Base-by-base conservation (phyloP, 1,140 invertebrate species). In the Drosophila orosa region DNA sequence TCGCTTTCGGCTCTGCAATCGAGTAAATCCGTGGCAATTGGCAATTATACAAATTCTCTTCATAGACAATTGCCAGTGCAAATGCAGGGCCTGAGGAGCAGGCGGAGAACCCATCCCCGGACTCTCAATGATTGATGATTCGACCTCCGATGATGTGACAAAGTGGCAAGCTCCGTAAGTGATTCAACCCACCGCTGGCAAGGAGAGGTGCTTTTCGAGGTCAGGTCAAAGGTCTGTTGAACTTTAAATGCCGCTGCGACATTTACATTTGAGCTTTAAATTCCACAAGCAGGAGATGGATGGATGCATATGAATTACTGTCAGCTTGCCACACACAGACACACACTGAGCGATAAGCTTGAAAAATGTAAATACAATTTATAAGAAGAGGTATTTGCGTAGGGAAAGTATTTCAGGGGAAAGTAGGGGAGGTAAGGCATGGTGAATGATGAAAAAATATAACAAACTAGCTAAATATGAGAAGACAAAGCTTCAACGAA, bases 1-100 rank as follows among this genome's bases (percentile, higher is more conserved):
- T 57, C 45, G 56, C 65, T 62, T 31, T 45, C 59, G 78, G 57
- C 72, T 65, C 78, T 78, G 82, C 83, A 83, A 87, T 87, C 76
- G 84, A 80, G 68, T 78, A 87, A 84, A 87, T 89, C 80, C 84
- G 84, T 78, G 65, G 76, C 85, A 89, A 89, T 87, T 87, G 84
- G 76, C 84, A 87, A 87, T 89, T 89, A 87, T 72, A 84, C 84
- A 89, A 82, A 74, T 86, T 74, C 67, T 58, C 60, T 56, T 71
- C 68, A 83, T 66, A 83, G 77, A 84, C 80, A 87, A 87, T 77
- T 80, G 61, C 74, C 45, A 62, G 48, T 71, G 50, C 44, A 37
- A 54, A 44, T 47, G 63, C 13, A 52, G 35, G 10, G 17, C 13
- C n/a, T n/a, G 44, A 27, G 15, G 4, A 42, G 25, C 8, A 40